Base-by-base conservation (phyloP, 2,113 vertebrate species). In the Limnothrissa miodon region DNA sequence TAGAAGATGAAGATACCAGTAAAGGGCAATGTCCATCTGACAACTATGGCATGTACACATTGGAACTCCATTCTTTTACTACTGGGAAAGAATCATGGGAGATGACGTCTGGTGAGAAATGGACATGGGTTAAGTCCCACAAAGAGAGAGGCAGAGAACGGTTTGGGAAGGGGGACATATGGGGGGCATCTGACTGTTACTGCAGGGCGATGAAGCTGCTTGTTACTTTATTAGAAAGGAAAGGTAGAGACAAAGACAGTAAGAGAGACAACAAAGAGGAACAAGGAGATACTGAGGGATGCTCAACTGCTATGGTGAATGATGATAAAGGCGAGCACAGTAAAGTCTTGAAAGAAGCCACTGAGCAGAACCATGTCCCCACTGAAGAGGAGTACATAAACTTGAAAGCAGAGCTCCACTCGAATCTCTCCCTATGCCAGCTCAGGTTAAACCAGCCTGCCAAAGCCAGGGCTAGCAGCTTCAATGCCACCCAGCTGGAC, bases 341-440 rank as follows among this genome's bases (percentile, higher is more conserved):
- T 62, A 62, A 36, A 17, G 62, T 36, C 29, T 70, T 33, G 29
- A 29, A 11, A 1, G 62, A 29, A 4, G 33, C 62, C 62, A 36
- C 62, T 5, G 62, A 36, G 62, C 62, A 70, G 33, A 10, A 36
- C 13, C 9, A 7, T 5, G 21, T 78, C 33, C 83, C 89, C 5
- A 89, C 91, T 7, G 86, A 80, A 5, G 48, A 81, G 13, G 94
- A 96, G 66, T 92, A 93, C 39, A 91, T 79, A 82, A 92, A 82
- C 33, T 85, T 90, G 5, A 94, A 93, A 88, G 94, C 94, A 1
- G 92, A 92, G 39, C 93, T 98, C 10, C 94, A 97, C 78, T 95
- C 95, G 56, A 97, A 97, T 88, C 81, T 97, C 59, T 96, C 97
- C 0, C 92, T 96, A 70, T 97, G 96, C 82, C 97, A 98, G 89